A percentile compares a stretch with the other conserved stretches of the same genome.
Evolutionary conservation across 2,113 vertebrate species (phyloP).

Genomic region (Pimephales promelas): DNA sequence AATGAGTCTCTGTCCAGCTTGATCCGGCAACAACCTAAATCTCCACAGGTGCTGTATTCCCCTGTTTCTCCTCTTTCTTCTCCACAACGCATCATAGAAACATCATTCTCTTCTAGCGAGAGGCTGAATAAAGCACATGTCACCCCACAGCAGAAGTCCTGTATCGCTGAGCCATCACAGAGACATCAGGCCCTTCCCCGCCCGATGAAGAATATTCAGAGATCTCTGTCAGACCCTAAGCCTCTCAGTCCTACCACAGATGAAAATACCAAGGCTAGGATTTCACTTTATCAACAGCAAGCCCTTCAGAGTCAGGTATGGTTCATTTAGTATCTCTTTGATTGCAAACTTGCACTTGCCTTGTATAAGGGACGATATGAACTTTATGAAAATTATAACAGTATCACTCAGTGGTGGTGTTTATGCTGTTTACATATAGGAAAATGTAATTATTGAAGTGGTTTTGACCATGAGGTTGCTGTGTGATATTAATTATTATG

Average conservation of each 20-base stretch:
- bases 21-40: constrained; percentile 90
- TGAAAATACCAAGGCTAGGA: constrained; percentile 89
- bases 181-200: constrained; percentile 91
- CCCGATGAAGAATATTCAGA: constrained; percentile 95
- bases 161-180: constrained; percentile 84
- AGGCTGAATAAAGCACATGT: constrained; percentile 96
- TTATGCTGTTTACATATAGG: background rate
- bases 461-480: background rate
- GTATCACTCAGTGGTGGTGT: background rate
- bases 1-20: constrained; percentile 90
- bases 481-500: background rate
- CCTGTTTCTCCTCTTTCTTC: constrained; percentile 95
- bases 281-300: constrained; percentile 92
- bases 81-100: constrained; percentile 90
- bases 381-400: background rate
- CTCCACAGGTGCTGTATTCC: constrained; percentile 95
- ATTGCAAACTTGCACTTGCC: background rate
- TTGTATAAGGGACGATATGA: background rate
- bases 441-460: background rate
- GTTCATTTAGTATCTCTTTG: constrained; percentile 17
- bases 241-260: constrained; percentile 95
- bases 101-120: constrained; percentile 89
- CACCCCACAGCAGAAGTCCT: constrained; percentile 95
- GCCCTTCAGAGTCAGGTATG: constrained; percentile 93
- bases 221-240: constrained; percentile 97